These are phyloP conservation scores for Corythornis leucogaster DNA, from an alignment of 2,797 vertebrate genomes.

Conservation along the genomic window DNA sequence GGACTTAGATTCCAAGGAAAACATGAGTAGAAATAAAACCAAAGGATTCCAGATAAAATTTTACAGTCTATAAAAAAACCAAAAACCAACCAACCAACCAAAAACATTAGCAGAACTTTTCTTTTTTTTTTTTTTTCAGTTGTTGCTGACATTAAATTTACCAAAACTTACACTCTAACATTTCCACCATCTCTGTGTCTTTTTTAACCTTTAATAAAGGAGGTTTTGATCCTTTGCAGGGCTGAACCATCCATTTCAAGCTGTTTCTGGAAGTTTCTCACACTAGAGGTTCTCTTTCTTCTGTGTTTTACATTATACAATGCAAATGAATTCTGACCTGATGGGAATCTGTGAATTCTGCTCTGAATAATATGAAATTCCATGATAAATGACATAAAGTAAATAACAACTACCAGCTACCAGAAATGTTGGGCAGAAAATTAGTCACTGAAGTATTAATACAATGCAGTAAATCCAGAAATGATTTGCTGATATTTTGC, in stretches of 20 bases:
- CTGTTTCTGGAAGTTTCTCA: not conserved
- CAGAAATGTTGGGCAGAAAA: not conserved
- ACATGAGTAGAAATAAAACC: not conserved
- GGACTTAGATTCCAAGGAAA: constrained; percentile 3
- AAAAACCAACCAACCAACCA: not conserved
- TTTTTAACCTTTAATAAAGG: not conserved
- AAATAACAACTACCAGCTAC: not conserved
- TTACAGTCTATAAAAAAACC: not conserved
- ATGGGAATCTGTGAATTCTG: not conserved
- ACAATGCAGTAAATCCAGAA: not conserved
- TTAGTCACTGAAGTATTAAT: not conserved
- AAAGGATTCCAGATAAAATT: not conserved
- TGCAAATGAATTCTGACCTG: not conserved
- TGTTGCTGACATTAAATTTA: not conserved
- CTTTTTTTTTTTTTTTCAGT: not conserved
- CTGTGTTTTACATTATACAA: not conserved
- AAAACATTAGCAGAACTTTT: not conserved
- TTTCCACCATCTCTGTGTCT: not conserved
- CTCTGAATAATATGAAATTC: not conserved
- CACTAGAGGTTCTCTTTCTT: not conserved
- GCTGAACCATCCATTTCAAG: too few relatives aligned
- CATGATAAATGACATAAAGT: not conserved
- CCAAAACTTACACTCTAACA: not conserved
- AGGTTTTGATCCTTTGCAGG: too few relatives aligned
- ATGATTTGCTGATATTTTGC: not conserved